Evolutionary conservation across 2,113 vertebrate species (phyloP), one percentile per base, ranked within the genome.

Genomic region (Nesoenas mayeri): DNA sequence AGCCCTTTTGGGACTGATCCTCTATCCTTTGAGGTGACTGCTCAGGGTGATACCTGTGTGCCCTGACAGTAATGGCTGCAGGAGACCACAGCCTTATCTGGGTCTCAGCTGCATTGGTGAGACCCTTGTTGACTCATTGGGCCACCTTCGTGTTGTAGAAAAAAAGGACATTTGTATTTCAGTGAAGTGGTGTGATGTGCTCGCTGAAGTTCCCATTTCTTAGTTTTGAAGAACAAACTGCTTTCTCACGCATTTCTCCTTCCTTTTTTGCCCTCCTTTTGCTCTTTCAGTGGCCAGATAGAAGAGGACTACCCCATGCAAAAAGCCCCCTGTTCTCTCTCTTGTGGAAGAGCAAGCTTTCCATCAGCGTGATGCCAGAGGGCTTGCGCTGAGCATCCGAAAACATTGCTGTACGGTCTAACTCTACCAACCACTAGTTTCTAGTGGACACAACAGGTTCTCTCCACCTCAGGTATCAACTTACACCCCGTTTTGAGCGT

Each of bases 21-120:
- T 66, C 1, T 2, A 22, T 29, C 12, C 31, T 78, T 61, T 86
- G 56, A 83, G 61, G 12, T 79, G 79, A 13, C 34, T 64, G 48
- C 36, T 65, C 5, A 48, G 65, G 32, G 26, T 56, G 38, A 29
- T 21, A 80, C 12, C 50, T 93, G 15, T 64, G 53, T 75, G 38
- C 51, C 47, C 51, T 1, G 2, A 25, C 9, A 25, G 24, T 4
- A 56, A 15, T 12, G 47, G 40, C 85, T 65, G 24, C 25, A 79
- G 66, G 50, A 51, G 40, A 36, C 24, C 0, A 0, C 15, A 26
- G 9, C 29, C 21, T 60, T 1, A 0, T 36, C 50, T 3, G 9
- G 1, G 9, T 74, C 36, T 20, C 56, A 62, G 28, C 11, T 1
- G 2, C 2, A 0, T 58, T 22, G 32, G 11, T 48, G 29, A 25